Evolutionary conservation across 2,797 vertebrate genomes (phyloP).

Genomic region (Onychomys leucogaster): DNA sequence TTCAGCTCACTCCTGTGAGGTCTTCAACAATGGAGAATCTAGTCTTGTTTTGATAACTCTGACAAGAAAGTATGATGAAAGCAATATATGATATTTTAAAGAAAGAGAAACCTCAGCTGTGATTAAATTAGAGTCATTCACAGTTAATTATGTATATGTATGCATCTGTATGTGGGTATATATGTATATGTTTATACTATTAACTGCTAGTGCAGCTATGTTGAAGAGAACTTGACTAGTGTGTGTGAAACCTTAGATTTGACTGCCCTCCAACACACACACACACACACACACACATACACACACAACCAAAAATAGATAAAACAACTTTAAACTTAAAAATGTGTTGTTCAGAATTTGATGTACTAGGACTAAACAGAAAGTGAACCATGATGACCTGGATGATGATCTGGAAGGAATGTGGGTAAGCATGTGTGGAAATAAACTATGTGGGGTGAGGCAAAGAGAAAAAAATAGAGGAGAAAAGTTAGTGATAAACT

Average conservation of each 20-base stretch:
- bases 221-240: not conserved
- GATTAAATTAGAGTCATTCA: not conserved
- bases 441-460: conserved; percentile 1
- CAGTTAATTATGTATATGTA: not conserved
- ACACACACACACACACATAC: no score
- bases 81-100: not conserved
- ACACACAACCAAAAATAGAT: not conserved
- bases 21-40: not conserved
- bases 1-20: not conserved
- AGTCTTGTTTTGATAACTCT: not conserved
- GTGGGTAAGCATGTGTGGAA: not conserved
- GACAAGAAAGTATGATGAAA: not conserved
- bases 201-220: not conserved
- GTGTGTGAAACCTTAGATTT: not conserved
- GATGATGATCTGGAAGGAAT: not conserved
- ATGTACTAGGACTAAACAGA: not conserved
- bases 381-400: not conserved
- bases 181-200: not conserved
- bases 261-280: no score
- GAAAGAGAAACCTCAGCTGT: not conserved
- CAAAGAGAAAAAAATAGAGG: not conserved
- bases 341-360: not conserved
- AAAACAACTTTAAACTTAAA: not conserved
- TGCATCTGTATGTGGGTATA: not conserved
- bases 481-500: conserved; percentile 1